These are phyloP conservation scores for Spheniscus humboldti DNA, from an alignment of 2,797 vertebrate species.

Conservation along the genomic window DNA sequence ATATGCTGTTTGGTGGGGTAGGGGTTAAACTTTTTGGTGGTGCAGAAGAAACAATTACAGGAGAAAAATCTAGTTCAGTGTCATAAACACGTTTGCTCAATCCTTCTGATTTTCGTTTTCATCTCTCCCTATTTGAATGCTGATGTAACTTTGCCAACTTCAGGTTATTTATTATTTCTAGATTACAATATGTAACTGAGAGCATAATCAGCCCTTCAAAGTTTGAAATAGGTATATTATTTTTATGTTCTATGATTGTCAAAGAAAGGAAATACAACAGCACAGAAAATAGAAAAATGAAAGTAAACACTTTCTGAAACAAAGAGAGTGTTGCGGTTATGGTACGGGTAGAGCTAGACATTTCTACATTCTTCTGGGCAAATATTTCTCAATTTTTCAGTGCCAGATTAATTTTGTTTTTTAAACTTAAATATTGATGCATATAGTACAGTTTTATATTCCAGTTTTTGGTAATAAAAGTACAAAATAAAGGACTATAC, in stretches of 20 bases:
- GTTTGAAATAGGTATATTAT: background rate
- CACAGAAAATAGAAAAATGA: background rate
- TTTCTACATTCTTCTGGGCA: background rate
- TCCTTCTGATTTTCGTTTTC: background rate
- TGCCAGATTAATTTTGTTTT: background rate
- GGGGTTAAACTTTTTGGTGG: background rate
- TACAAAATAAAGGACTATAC: background rate
- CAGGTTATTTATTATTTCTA: background rate
- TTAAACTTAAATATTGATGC: background rate
- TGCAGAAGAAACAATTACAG: background rate
- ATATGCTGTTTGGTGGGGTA: background rate
- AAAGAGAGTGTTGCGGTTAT: background rate
- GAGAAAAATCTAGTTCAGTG: background rate
- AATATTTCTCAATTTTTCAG: background rate
- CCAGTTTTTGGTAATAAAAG: background rate
- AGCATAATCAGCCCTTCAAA: conserved; percentile 1
- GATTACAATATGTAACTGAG: background rate
- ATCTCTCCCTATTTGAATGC: background rate
- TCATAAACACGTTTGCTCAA: background rate
- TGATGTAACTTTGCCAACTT: background rate
- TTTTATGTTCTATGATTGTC: background rate
- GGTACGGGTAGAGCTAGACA: background rate
- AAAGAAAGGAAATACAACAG: background rate
- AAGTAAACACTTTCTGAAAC: background rate
- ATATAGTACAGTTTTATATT: background rate